phyloP scores from a whole-genome alignment of 2,113 vertebrate genomes.

The Vicugna pacos region DNA sequence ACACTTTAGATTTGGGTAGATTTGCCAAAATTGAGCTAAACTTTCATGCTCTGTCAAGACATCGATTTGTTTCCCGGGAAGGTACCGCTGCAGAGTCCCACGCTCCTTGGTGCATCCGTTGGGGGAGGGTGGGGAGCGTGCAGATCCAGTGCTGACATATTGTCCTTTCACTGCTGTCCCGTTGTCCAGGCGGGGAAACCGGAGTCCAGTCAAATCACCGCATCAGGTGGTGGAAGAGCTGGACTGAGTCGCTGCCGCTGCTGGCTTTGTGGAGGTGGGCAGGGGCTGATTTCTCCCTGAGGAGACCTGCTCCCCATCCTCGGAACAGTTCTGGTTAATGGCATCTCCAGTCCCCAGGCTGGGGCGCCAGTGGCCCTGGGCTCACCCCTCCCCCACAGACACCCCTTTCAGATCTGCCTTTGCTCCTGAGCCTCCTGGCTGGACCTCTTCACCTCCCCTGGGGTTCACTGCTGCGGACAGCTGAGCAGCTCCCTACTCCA shows the following conservation, averaged over 20 bases:
- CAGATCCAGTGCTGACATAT: rapidly evolving
- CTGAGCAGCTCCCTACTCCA: rapidly evolving
- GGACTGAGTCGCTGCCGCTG: background rate
- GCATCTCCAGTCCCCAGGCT: background rate
- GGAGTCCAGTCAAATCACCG: background rate
- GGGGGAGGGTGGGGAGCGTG: rapidly evolving
- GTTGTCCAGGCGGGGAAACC: background rate
- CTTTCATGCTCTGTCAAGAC: rapidly evolving
- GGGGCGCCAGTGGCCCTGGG: background rate
- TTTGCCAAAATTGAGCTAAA: background rate
- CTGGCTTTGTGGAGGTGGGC: background rate
- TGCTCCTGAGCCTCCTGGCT: background rate
- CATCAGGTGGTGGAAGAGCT: background rate
- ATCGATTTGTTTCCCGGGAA: rapidly evolving
- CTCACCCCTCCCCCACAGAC: background rate
- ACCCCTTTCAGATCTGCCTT: background rate
- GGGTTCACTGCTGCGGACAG: background rate
- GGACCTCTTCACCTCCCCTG: rapidly evolving
- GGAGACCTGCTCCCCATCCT: background rate
- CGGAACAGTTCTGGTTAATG: too few species aligned
- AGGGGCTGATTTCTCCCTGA: background rate
- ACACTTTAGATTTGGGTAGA: background rate
- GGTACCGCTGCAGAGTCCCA: rapidly evolving
- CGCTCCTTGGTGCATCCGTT: rapidly evolving
- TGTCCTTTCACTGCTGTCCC: background rate